Conservation (phyloP, 2,888 invertebrate species). For the Volucella bombylans region DNA sequence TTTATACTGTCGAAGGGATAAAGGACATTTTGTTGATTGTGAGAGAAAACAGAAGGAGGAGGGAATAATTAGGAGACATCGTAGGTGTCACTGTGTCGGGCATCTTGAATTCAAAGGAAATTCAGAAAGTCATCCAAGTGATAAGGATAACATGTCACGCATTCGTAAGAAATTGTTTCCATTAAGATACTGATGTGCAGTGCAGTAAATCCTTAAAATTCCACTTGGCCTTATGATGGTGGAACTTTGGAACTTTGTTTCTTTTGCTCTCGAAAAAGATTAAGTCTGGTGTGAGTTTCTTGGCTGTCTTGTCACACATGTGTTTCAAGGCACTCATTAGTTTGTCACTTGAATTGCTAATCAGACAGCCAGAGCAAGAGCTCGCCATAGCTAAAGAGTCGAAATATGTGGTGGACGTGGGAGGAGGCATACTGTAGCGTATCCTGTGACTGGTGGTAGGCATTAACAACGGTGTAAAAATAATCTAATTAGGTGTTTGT, state of each 20-base stretch:
- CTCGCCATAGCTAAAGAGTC: not conserved
- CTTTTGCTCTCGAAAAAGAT: not conserved
- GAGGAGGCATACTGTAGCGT: too few species aligned
- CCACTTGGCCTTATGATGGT: slow-evolving; percentile 40
- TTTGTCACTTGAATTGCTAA: slow-evolving; percentile 64
- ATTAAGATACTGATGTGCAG: slow-evolving; percentile 4
- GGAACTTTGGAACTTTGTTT: slow-evolving; percentile 59
- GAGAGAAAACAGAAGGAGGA: not conserved
- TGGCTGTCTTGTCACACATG: slow-evolving; percentile 55
- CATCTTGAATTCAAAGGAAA: slow-evolving; percentile 4
- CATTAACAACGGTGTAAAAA: slow-evolving; percentile 40
- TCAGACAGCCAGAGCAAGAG: slow-evolving; percentile 14
- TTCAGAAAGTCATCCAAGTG: not conserved
- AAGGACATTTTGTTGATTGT: slow-evolving; percentile 28
- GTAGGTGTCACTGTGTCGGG: slow-evolving; percentile 9
- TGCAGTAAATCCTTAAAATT: slow-evolving; percentile 55
- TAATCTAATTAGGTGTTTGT: slow-evolving; percentile 72
- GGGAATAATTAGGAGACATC: not conserved
- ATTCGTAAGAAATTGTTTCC: slow-evolving; percentile 15
- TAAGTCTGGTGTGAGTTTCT: slow-evolving; percentile 2
- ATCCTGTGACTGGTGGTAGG: too few species aligned
- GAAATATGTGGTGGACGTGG: not conserved
- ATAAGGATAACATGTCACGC: slow-evolving; percentile 37
- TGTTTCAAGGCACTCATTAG: slow-evolving; percentile 57
- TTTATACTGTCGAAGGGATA: slow-evolving; percentile 36